Evolutionary conservation across 2,797 vertebrate genomes (phyloP), one percentile per base, ranked within the genome.

Genomic region (Eulemur mongoz): DNA sequence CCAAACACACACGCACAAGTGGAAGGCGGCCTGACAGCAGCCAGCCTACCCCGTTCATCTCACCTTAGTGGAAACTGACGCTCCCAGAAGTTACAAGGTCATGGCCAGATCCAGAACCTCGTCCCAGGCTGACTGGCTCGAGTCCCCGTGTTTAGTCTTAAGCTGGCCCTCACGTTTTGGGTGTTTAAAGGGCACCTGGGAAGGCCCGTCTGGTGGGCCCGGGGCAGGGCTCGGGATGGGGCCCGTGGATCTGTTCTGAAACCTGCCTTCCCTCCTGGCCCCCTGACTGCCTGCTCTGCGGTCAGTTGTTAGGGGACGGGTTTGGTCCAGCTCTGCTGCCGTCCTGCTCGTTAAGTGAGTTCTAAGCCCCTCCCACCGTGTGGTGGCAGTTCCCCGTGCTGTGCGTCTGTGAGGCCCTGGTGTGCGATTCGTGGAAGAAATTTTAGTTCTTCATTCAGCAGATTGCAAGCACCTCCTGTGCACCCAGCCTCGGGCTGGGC

Each of bases 311-410:
- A 1, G 12, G 61, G 91, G 79, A 4, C 13, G 22, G 7, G 30
- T 8, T 23, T 57, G 59, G 59, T 23, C 22, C 59, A 35, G 14
- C 25, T 23, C 50, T 2, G 6, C 48, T 20, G 35, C 45, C 10
- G 8, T 27, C 63, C 32, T 0, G 23, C 35, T 40, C 0, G 0
- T 38, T 57, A n/a, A 43, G 12, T 17, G 67, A 13, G n/a, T 32
- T 25, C 22, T 32, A 4, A 4, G 8, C 7, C 65, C n/a, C 11
- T 35, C 13, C 4, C 52, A 22, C 0, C 1, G 4, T 11, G 7
- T 2, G 4, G 73, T 27, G 35, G 15, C 0, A 1, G 27, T 76
- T 1, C 9, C 0, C 0, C 1, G 7, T 5, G 4, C 23, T 5
- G 9, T 50, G 8, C 7, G 3, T 7, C 32, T 4, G 1, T 43